These are phyloP conservation scores for Psephotus haematonotus DNA, from an alignment of 2,113 vertebrate species.

Conservation along the genomic window DNA sequence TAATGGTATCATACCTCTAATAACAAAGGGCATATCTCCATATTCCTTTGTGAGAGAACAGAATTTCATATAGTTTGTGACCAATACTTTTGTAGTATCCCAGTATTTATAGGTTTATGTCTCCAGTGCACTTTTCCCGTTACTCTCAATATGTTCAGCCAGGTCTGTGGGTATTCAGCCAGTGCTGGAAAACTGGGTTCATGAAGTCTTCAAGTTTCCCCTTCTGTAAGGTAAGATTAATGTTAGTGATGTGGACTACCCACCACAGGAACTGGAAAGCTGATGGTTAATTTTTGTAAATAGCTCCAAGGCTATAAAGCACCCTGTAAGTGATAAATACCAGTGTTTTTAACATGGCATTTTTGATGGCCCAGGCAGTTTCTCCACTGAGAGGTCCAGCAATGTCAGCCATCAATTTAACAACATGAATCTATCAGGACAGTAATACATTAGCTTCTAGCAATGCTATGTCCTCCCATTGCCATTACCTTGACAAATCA, in stretches of 20 bases:
- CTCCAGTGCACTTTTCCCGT: neutral
- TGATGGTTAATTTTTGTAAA: conserved; percentile 3
- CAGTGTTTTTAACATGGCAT: neutral
- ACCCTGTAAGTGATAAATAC: neutral
- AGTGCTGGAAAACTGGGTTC: neutral
- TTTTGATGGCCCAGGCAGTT: neutral
- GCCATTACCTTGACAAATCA: conserved; percentile 57
- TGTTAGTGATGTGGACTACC: accelerated
- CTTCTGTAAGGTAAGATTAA: neutral
- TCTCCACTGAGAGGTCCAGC: conserved; percentile 7
- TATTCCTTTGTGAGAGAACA: neutral
- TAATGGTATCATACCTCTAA: neutral
- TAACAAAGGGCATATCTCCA: neutral
- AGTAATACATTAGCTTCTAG: conserved; percentile 50
- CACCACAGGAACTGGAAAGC: neutral
- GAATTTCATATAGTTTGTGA: neutral
- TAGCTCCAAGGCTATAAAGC: neutral
- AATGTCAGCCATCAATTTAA: conserved; percentile 44
- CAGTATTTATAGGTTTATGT: neutral
- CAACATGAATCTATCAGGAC: conserved; percentile 39
- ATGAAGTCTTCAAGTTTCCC: neutral
- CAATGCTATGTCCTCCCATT: neutral
- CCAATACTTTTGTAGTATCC: neutral
- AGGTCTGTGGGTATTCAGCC: neutral
- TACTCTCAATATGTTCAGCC: neutral